Conservation (phyloP, 2,113 vertebrate species). For the Motacilla alba region DNA sequence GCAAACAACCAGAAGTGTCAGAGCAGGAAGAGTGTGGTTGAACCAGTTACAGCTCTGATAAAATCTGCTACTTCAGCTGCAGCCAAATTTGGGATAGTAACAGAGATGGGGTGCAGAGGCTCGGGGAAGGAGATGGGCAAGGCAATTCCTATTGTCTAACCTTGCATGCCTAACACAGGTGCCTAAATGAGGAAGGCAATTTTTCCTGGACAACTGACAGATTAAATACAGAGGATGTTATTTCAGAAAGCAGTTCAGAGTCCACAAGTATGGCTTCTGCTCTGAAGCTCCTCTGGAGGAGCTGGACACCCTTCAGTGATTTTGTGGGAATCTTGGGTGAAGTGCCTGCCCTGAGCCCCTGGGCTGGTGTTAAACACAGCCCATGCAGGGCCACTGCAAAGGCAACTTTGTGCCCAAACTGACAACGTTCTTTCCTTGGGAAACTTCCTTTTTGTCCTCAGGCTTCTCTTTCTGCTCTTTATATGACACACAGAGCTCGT, state of each 20-base stretch:
- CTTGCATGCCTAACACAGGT: background rate
- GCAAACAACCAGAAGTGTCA: background rate
- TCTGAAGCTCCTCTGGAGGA: background rate
- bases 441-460: background rate
- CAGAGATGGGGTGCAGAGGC: background rate
- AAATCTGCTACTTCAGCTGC: background rate
- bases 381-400: background rate
- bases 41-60: conserved; percentile 8
- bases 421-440: background rate
- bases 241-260: background rate
- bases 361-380: background rate
- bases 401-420: background rate
- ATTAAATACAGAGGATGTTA: background rate
- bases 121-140: background rate
- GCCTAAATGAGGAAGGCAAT: background rate
- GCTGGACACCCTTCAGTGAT: background rate
- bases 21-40: conserved; percentile 25
- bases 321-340: background rate
- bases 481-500: background rate
- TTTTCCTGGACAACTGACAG: background rate
- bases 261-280: background rate
- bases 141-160: background rate
- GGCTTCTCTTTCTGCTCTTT: background rate
- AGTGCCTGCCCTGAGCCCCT: background rate
- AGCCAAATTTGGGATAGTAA: background rate